These are phyloP conservation scores for Thryonomys swinderianus DNA, from an alignment of 2,113 vertebrate genomes.

Conservation along the genomic window DNA sequence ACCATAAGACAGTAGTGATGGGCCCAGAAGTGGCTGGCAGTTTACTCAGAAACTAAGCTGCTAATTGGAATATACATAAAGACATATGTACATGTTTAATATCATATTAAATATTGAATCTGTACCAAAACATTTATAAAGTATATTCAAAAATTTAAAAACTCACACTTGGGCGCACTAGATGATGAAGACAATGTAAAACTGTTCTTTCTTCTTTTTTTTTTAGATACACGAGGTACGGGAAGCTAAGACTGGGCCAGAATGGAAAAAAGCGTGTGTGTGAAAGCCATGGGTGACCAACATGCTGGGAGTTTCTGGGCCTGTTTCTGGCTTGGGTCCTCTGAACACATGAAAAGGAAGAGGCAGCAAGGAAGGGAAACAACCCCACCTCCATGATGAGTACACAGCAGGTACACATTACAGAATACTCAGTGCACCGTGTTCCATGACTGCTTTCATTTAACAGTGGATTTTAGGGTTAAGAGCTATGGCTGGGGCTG, in stretches of 20 bases:
- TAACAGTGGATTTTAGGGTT: neutral
- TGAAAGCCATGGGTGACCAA: neutral
- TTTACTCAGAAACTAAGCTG: neutral
- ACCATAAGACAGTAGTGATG: neutral
- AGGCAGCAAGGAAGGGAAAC: neutral
- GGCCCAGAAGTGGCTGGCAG: neutral
- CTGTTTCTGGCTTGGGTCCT: neutral
- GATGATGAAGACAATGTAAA: neutral
- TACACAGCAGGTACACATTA: neutral
- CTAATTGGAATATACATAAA: neutral
- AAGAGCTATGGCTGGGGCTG: neutral
- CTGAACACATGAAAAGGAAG: neutral
- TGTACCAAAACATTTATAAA: neutral
- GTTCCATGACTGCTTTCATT: neutral
- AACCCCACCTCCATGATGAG: neutral
- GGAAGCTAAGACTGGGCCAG: neutral
- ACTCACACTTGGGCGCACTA: neutral
- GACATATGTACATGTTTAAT: neutral
- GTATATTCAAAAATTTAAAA: constrained; percentile 15
- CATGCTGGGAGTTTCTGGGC: neutral
- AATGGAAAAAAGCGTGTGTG: neutral
- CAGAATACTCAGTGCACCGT: neutral
- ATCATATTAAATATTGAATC: constrained; percentile 11
- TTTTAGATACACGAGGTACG: neutral
- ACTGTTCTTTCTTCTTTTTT: neutral